phyloP scores from a whole-genome alignment of 2,888 invertebrate genomes.

The Agriopis leucophaearia region DNA sequence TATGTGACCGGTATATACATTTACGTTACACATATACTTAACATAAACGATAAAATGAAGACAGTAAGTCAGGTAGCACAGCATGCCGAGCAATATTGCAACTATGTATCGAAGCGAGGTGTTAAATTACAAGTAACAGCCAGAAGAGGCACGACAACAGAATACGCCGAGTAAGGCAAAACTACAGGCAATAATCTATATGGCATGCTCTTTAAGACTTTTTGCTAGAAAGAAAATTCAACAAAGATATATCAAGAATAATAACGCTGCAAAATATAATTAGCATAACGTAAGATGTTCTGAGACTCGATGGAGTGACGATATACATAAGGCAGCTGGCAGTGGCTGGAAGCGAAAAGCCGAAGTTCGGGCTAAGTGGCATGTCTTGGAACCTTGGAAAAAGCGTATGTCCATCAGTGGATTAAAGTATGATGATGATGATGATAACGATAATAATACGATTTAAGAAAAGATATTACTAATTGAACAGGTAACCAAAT shows the following conservation, averaged over 20 bases:
- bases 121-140: slow-evolving; percentile 17
- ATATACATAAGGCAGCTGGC: too few species aligned
- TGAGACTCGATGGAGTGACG: too few species aligned
- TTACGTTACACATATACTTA: too few species aligned
- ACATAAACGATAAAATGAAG: neutral
- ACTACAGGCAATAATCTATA: neutral
- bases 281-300: too few species aligned
- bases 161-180: neutral
- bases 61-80: slow-evolving; percentile 1
- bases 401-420: too few species aligned
- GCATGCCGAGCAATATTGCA: slow-evolving; percentile 35
- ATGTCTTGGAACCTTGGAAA: too few species aligned
- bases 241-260: neutral
- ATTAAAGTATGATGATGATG: too few species aligned
- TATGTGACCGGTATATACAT: too few species aligned
- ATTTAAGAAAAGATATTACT: neutral
- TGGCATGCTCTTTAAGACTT: neutral
- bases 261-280: too few species aligned
- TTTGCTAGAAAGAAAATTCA: neutral
- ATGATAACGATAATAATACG: neutral
- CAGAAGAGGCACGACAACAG: neutral
- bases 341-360: too few species aligned
- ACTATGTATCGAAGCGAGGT: slow-evolving; percentile 18
- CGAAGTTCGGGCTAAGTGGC: too few species aligned
- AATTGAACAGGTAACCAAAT: neutral